Conservation (phyloP, 2,888 invertebrate species). For the Pyrgus malvae region DNA sequence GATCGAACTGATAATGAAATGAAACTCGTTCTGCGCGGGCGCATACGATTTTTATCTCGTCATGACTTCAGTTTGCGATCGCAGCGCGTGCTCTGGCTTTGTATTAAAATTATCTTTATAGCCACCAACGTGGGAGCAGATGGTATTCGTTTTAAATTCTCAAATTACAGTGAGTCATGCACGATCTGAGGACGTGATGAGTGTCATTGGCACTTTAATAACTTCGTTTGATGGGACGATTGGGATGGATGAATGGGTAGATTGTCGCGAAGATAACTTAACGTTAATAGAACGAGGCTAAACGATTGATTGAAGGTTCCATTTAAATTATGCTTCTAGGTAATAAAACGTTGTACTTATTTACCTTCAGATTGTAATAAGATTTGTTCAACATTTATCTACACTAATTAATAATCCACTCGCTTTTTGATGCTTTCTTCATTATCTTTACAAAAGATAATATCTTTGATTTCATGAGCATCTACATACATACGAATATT, state of each 20-base stretch:
- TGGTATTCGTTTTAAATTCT: slow-evolving; percentile 25
- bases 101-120: slow-evolving; percentile 76
- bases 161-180: slow-evolving; percentile 23
- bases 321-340: too few species aligned
- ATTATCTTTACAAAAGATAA: too few species aligned
- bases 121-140: slow-evolving; percentile 62
- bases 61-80: slow-evolving; percentile 54
- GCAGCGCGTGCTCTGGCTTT: slow-evolving; percentile 56
- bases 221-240: slow-evolving; percentile 7
- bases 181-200: slow-evolving; percentile 13
- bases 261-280: too few species aligned
- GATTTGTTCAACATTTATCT: too few species aligned
- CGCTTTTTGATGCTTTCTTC: too few species aligned
- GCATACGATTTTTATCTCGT: slow-evolving; percentile 60
- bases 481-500: too few species aligned
- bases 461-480: too few species aligned
- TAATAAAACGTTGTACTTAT: too few species aligned
- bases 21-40: slow-evolving; percentile 59
- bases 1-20: slow-evolving; percentile 72
- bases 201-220: slow-evolving; percentile 23
- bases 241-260: neutral
- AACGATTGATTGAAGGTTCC: too few species aligned
- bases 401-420: too few species aligned
- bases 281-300: too few species aligned
- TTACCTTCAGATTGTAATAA: too few species aligned